These are phyloP conservation scores for Beris chalybata DNA, from an alignment of 2,888 invertebrate genomes.

Conservation along the genomic window DNA sequence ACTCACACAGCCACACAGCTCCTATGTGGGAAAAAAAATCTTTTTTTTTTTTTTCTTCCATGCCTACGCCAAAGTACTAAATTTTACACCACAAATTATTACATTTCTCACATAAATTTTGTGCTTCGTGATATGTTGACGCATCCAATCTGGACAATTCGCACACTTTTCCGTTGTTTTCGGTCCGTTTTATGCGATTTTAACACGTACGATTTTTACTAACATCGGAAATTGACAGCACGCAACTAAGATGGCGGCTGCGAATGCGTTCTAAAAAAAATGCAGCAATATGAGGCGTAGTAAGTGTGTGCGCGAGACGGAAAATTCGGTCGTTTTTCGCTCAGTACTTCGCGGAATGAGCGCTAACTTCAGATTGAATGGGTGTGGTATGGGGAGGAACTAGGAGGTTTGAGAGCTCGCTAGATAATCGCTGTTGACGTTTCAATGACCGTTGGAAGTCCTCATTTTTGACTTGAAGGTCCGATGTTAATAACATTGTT, in stretches of 20 bases:
- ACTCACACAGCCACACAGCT: not conserved
- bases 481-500: too few species aligned
- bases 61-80: conserved; percentile 24
- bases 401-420: too few species aligned
- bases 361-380: too few species aligned
- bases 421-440: too few species aligned
- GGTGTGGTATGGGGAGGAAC: too few species aligned
- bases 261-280: conserved; percentile 8
- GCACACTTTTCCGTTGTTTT: conserved; percentile 14
- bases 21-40: conserved; percentile 21
- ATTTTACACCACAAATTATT: conserved; percentile 6
- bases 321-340: too few species aligned
- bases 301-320: too few species aligned
- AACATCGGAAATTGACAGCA: conserved; percentile 46
- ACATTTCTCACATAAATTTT: conserved; percentile 28
- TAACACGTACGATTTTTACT: conserved; percentile 22
- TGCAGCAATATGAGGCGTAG: too few species aligned
- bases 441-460: too few species aligned
- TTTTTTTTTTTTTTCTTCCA: conserved; percentile 15
- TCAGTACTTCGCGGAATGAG: too few species aligned
- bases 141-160: conserved; percentile 2
- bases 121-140: not conserved
- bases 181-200: conserved; percentile 17
- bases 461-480: too few species aligned
- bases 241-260: conserved; percentile 51